phyloP scores from a whole-genome alignment of 2,797 vertebrate genomes.

The Anisognathus igniventris region DNA sequence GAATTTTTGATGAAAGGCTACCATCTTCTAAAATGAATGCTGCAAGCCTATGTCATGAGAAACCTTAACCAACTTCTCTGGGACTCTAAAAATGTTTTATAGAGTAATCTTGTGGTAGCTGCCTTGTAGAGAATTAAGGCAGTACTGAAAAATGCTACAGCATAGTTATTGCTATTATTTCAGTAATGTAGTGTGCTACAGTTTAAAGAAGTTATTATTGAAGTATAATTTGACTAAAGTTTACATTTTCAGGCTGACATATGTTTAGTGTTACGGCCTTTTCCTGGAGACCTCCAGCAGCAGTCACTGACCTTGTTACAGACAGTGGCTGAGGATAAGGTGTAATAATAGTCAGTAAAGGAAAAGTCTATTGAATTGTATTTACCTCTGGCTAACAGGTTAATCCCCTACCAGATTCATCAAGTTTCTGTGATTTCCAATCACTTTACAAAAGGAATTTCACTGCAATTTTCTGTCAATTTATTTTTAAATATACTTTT shows the following conservation, averaged over 20 bases:
- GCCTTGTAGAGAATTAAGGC: constrained; percentile 23
- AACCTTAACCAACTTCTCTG: constrained; percentile 30
- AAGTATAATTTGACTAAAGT: constrained; percentile 19
- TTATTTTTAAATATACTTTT: constrained; percentile 3
- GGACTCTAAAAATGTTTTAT: constrained; percentile 57
- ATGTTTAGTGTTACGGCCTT: background rate
- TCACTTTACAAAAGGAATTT: background rate
- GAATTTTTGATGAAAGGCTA: constrained; percentile 27
- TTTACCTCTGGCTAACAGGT: background rate
- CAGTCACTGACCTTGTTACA: constrained; percentile 6
- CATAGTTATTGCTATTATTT: constrained; percentile 13
- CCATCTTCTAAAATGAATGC: background rate
- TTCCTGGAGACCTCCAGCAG: background rate
- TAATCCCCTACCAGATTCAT: background rate
- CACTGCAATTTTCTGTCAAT: background rate
- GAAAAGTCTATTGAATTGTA: background rate
- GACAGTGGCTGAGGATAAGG: background rate
- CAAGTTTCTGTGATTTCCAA: background rate
- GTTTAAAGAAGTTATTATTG: constrained; percentile 41
- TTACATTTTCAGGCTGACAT: background rate
- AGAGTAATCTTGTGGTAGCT: constrained; percentile 27
- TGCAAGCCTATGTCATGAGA: background rate
- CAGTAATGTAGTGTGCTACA: background rate
- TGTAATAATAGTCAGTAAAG: background rate
- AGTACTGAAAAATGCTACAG: constrained; percentile 30